Percentiles rank a stretch among this genome's conserved stretches.
Evolutionary conservation across 2,797 vertebrate species (phyloP).

Genomic region (Gymnoscopelus microlampas): DNA sequence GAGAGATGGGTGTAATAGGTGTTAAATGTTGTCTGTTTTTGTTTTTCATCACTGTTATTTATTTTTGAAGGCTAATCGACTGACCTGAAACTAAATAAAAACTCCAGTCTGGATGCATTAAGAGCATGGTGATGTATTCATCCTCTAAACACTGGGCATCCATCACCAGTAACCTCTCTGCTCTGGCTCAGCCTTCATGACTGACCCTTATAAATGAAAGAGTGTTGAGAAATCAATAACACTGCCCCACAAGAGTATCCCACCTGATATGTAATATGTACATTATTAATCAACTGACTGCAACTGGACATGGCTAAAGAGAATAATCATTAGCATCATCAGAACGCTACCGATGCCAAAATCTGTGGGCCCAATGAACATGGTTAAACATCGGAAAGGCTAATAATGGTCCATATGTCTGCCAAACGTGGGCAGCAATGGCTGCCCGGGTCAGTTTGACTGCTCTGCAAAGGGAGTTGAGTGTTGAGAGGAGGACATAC

Average conservation of each 20-base stretch:
- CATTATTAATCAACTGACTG: conserved; percentile 5
- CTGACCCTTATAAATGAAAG: conserved; percentile 20
- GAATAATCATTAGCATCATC: neutral
- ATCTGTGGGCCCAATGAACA: too few species aligned
- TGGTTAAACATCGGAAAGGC: too few species aligned
- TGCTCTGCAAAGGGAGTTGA: too few species aligned
- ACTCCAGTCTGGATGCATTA: neutral
- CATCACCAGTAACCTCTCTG: conserved; percentile 14
- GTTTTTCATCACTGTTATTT: too few species aligned
- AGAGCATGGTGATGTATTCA: conserved; percentile 10
- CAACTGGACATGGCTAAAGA: neutral
- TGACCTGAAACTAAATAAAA: conserved; percentile 14
- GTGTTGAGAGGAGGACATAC: too few species aligned
- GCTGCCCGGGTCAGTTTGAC: too few species aligned
- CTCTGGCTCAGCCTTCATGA: conserved; percentile 18
- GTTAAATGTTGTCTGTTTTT: too few species aligned
- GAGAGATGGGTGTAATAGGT: neutral
- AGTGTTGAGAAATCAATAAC: conserved; percentile 32
- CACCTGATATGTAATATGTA: neutral
- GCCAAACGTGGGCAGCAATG: too few species aligned
- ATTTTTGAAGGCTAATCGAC: conserved; percentile 11
- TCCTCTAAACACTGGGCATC: conserved; percentile 1
- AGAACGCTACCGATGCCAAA: too few species aligned
- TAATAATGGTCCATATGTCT: too few species aligned
- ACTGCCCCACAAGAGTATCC: neutral